A percentile compares a stretch with the other conserved stretches of the same genome.
phyloP scores from a whole-genome alignment of 1,140 invertebrate species.

The Gonioctena quinquepunctata region DNA sequence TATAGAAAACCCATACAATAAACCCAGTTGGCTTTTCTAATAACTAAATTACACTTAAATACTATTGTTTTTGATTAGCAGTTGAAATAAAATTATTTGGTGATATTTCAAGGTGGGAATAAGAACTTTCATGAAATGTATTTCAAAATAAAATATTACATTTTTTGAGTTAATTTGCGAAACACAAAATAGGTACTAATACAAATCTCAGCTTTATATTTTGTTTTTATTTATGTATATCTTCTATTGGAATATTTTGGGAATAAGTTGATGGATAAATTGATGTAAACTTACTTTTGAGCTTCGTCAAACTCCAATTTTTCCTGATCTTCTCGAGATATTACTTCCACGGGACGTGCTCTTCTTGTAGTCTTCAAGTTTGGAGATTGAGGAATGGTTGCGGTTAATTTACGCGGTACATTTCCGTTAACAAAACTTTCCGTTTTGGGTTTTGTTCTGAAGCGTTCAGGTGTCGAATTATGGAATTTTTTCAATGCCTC shows the following conservation, averaged over 20 bases:
- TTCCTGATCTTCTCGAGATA: constrained; percentile 52
- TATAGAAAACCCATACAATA: no score
- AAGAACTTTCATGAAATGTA: no score
- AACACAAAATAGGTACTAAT: no score
- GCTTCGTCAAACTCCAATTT: constrained; percentile 50
- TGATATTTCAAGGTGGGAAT: no score
- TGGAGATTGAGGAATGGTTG: constrained; percentile 56
- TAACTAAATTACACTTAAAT: no score
- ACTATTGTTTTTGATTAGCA: no score
- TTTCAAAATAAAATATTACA: no score
- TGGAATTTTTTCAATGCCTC: constrained; percentile 58
- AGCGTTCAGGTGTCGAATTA: constrained; percentile 55
- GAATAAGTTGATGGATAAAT: no score
- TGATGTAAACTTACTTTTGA: constrained; percentile 43
- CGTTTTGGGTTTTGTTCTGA: constrained; percentile 45
- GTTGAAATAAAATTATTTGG: no score
- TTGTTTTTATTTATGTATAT: neutral
- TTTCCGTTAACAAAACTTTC: constrained; percentile 5
- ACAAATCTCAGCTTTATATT: neutral
- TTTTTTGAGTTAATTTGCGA: no score
- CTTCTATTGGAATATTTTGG: no score
- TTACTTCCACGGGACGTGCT: constrained; percentile 33
- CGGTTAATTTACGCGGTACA: constrained; percentile 31
- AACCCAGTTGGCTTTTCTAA: no score
- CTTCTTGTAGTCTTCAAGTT: constrained; percentile 54